Evolutionary conservation across 2,113 vertebrate species (phyloP), one percentile per base, ranked within the genome.

Genomic region (Etheostoma cragini): DNA sequence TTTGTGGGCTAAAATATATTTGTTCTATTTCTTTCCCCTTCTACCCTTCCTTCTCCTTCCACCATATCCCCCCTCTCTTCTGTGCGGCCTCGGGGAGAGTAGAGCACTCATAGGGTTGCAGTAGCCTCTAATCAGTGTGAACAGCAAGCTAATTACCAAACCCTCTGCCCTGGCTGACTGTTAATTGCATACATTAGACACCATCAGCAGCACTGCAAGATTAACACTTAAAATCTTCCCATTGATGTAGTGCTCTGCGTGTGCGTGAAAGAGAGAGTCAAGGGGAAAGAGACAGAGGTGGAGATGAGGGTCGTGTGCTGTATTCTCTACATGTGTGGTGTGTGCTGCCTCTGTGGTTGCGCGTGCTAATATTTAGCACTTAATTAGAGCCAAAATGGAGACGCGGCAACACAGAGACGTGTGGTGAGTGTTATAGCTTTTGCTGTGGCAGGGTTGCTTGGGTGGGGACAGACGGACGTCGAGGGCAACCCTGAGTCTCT

Each of bases 121-220:
- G 87, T 93, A 87, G 93, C 91, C 91, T 97, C 97, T 98, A 99
- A 99, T 97, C 93, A 94, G 91, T 94, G 92, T 93, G 93, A 94
- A 93, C 93, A 94, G 93, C 97, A 96, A 97, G 96, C 97, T 99
- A 99, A 99, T 99, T 99, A 99, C 96, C 97, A 98, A 98, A 94
- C 91, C 98, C 95, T 94, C 92, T 91, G 92, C 91, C 91, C 91
- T 91, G 96, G 95, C 97, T 97, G 96, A 97, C 97, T 98, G 97
- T 97, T 99, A 99, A 99, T 99, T 98, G 97, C 97, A 98, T 98
- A 98, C 98, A 99, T 99, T 99, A 99, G 96, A 96, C 97, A 96
- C 96, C 97, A 98, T 98, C 97, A 97, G 97, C 97, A 97, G 97
- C 97, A 97, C 96, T 96, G 97, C 96, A 97, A 94, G 98, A 99